Percentiles rank a stretch among this genome's conserved stretches.
phyloP scores from a whole-genome alignment of 2,113 vertebrate species.

The Brachyistius frenatus region DNA sequence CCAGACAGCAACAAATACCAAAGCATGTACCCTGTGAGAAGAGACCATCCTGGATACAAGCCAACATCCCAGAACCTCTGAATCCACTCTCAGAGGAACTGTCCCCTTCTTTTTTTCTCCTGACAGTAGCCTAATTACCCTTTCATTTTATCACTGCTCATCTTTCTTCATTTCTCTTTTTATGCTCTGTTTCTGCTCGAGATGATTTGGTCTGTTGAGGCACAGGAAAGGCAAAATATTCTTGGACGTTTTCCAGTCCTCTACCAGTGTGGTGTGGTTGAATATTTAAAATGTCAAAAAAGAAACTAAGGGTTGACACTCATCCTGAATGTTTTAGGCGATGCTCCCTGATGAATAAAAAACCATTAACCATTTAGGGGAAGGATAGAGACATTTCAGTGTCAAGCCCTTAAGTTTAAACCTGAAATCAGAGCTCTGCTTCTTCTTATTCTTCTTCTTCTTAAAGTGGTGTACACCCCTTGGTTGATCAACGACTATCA shows the following conservation, averaged over 20 bases:
- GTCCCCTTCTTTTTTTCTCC: conserved; percentile 1
- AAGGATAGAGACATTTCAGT: not conserved
- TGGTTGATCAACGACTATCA: too few species aligned
- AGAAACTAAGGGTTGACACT: not conserved
- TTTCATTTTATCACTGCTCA: conserved; percentile 41
- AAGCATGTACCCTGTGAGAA: not conserved
- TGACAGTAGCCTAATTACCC: conserved; percentile 43
- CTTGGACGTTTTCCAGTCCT: conserved; percentile 17
- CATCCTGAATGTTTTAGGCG: conserved; percentile 1
- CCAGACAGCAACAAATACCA: conserved; percentile 42
- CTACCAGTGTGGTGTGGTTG: not conserved
- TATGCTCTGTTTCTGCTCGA: conserved; percentile 18
- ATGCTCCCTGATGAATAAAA: not conserved
- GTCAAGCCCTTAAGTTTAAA: conserved; percentile 1
- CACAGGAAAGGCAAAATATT: conserved; percentile 12
- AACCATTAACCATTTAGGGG: not conserved
- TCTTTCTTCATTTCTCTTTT: conserved; percentile 30
- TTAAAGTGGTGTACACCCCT: not conserved
- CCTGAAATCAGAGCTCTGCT: not conserved
- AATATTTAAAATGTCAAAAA: conserved; percentile 19
- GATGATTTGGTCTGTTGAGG: conserved; percentile 6
- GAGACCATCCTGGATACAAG: conserved; percentile 16
- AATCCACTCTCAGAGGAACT: conserved; percentile 17
- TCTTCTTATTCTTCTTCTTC: not conserved
- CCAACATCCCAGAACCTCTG: conserved; percentile 36